Evolutionary conservation across 1,140 invertebrate species (phyloP), one percentile per base, ranked within the genome.

Genomic region (Heliothis subflexa): DNA sequence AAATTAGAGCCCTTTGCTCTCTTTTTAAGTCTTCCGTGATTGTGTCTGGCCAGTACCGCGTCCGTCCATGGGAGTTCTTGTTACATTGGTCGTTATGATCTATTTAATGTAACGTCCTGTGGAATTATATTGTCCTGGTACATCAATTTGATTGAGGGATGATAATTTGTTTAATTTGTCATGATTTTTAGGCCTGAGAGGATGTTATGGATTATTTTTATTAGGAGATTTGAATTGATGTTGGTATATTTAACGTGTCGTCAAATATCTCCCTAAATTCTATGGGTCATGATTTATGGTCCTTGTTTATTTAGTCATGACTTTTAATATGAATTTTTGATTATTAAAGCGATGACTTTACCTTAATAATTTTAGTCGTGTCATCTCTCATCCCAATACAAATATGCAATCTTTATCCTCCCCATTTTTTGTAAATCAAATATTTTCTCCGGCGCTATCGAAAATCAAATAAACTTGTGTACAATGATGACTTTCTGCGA

Each of bases 1-100:
- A 80, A 82, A 79, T 52, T 18, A 76, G 86, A 87, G 54, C 83
- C 74, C 84, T 82, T 73, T 59, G 68, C 76, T 88, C 85, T 87
- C 83, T 82, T 88, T 59, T 83, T 79, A n/a, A 75, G 76, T 52
- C 64, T 59, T 62, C 25, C 28, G 13, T 28, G 18, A 33, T 28
- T 54, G 59, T 45, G 47, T 79, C 71, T 79, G 45, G 78, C 59
- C 57, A 13, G 61, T 40, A 59, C 12, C 64, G 52, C 49, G 21
- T 49, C 64, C 28, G 59, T 16, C 66, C 77, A 75, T 79, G 62
- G 80, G 78, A 79, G 83, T 59, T 87, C 85, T 70, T 33, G 45
- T 84, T 81, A 61, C 7, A 66, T 80, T 88, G 85, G 86, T 79
- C 82, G 79, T 84, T 81, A 78, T 87, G 83, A 84, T 78, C 83